Percentiles rank a stretch among this genome's conserved stretches.
phyloP scores from a whole-genome alignment of 2,797 vertebrate genomes.

The Eleutherodactylus coqui region DNA sequence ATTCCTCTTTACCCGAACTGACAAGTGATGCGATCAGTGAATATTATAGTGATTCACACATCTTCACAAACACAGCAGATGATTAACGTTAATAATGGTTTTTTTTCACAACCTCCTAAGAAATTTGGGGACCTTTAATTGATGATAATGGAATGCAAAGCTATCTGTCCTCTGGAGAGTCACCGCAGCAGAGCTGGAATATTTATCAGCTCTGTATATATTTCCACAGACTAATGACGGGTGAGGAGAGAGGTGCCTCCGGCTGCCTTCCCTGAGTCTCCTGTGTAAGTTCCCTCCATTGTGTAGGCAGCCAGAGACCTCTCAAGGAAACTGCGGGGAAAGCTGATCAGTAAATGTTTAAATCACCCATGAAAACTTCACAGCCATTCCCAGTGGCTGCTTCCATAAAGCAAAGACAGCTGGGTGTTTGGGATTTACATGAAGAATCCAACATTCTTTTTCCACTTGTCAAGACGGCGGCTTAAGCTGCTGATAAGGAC shows the following conservation, averaged over 20 bases:
- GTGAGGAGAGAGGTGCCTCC: conserved; percentile 41
- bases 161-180: conserved; percentile 35
- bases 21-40: neutral
- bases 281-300: conserved; percentile 33
- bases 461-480: conserved; percentile 26
- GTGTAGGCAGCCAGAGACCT: conserved; percentile 38
- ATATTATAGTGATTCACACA: neutral
- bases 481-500: conserved; percentile 25
- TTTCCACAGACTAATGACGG: conserved; percentile 43
- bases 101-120: conserved; percentile 6
- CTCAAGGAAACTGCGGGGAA: conserved; percentile 34
- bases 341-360: conserved; percentile 47
- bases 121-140: conserved; percentile 41
- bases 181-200: conserved; percentile 40
- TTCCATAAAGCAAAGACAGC: conserved; percentile 40
- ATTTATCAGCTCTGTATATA: conserved; percentile 55
- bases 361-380: conserved; percentile 58
- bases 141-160: conserved; percentile 57
- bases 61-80: neutral
- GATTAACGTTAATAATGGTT: conserved; percentile 45
- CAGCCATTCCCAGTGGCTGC: conserved; percentile 45
- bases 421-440: conserved; percentile 38
- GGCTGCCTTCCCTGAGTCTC: conserved; percentile 33
- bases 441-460: conserved; percentile 8
- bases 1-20: neutral